A percentile compares a stretch with the other conserved stretches of the same genome.
Conservation (phyloP, 2,797 vertebrate genomes). For the Amniataba percoides region DNA sequence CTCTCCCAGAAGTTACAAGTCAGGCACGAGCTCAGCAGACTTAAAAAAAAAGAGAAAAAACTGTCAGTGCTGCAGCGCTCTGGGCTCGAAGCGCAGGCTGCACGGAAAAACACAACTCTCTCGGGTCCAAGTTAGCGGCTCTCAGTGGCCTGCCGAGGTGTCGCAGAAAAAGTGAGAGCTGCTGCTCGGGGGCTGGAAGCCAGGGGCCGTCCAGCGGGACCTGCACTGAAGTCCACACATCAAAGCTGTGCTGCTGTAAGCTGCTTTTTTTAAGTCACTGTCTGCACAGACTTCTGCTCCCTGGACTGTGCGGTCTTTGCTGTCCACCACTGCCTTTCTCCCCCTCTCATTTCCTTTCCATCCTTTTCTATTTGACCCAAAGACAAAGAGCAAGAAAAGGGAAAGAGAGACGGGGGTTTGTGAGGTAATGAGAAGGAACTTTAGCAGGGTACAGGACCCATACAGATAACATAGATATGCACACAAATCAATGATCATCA, state of each 20-base stretch:
- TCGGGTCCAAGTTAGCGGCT: slow-evolving; percentile 33
- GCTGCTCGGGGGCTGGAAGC: slow-evolving; percentile 25
- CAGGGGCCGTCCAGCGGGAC: slow-evolving; percentile 30
- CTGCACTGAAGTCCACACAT: slow-evolving; percentile 32
- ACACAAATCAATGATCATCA: too few species aligned
- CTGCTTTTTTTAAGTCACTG: slow-evolving; percentile 25
- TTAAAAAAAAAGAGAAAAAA: slow-evolving; percentile 19
- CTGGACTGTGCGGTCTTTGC: slow-evolving; percentile 24
- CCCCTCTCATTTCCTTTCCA: neutral
- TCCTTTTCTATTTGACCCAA: neutral
- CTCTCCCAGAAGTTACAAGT: slow-evolving; percentile 27
- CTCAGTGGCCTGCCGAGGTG: slow-evolving; percentile 37
- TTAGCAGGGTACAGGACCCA: neutral
- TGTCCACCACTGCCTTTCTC: slow-evolving; percentile 1
- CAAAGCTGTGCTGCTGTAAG: slow-evolving; percentile 43
- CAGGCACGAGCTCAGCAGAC: slow-evolving; percentile 27
- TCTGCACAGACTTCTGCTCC: slow-evolving; percentile 11
- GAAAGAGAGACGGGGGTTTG: neutral
- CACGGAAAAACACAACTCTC: slow-evolving; percentile 31
- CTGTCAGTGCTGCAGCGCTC: slow-evolving; percentile 3
- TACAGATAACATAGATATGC: too few species aligned
- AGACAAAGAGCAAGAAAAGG: neutral
- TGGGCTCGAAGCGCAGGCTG: slow-evolving; percentile 3
- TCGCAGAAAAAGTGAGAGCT: slow-evolving; percentile 34
- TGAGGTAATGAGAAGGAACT: neutral